Base-by-base conservation (phyloP, 2,797 vertebrate genomes). In the Brotula barbata region DNA sequence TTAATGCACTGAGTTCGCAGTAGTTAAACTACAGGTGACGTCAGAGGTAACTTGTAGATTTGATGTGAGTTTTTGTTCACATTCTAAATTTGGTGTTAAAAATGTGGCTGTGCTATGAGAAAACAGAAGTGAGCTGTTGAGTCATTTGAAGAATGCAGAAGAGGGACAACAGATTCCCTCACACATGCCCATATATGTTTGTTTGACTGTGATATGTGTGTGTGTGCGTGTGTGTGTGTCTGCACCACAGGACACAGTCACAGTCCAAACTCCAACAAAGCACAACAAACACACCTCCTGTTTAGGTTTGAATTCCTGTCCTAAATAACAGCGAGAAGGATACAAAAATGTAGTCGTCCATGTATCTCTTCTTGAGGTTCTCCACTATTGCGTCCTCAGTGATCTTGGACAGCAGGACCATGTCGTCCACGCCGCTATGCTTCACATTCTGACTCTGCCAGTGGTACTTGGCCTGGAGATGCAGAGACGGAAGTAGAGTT, bases 371-470 rank as follows among this genome's bases (percentile, higher is more conserved):
- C 83, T 95, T 96, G 22, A 99, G 95, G 81, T 99, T 99, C 55
- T 94, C 93, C 83, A 97, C 95, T 0, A 99, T 97, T 78, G 95
- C 94, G 0, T 98, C 96, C 83, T 99, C 97, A 0, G 82, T 92
- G 91, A 99, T 98, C 86, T 97, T 98, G 64, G 95, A 92, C 67
- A 99, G 90, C 49, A 99, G 91, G 58, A 98, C 96, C 97, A 99
- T 99, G 89, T 99, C 97, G 0, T 99, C 97, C 89, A 99, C 96
- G 0, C 97, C 96, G 0, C 96, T 98, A 81, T 98, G 96, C 64
- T 97, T 98, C 57, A 99, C 97, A 59, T 99, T 98, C 81, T 98
- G 96, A 90, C 95, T 98, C 89, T 99, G 97, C 96, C 96, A 99
- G 88, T 98, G 96, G 75, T 98, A 97, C 87, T 98, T 98, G 19